Evolutionary conservation across 2,113 vertebrate genomes (phyloP).

Genomic region (Rhinoptilus africanus): DNA sequence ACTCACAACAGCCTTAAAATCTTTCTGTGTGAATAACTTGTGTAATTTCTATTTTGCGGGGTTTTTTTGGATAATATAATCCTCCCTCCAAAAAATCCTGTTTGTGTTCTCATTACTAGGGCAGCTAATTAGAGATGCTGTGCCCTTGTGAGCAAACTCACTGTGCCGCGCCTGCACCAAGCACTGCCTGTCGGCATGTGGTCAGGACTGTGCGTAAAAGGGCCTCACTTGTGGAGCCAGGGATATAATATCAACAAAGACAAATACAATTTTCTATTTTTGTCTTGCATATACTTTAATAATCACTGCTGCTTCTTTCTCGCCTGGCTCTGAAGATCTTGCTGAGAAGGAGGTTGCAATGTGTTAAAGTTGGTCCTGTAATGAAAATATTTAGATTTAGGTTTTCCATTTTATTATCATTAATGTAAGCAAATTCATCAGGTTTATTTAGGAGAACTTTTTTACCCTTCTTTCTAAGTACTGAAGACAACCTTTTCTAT

Average conservation of each 20-base stretch:
- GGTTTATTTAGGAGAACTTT: neutral
- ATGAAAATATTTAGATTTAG: neutral
- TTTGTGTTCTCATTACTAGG: neutral
- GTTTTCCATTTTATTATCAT: neutral
- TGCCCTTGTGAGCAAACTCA: neutral
- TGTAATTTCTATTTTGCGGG: neutral
- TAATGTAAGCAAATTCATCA: neutral
- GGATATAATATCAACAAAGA: neutral
- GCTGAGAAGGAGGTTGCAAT: neutral
- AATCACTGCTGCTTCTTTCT: neutral
- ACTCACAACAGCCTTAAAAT: neutral
- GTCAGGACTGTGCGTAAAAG: neutral
- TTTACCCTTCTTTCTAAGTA: neutral
- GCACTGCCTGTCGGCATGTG: neutral
- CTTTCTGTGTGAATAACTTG: neutral
- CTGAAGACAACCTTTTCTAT: neutral
- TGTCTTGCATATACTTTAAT: neutral
- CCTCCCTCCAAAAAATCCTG: neutral
- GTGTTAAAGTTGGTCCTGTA: neutral
- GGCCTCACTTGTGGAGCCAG: neutral
- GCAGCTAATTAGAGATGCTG: neutral
- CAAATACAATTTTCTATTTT: neutral
- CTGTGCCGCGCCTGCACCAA: neutral
- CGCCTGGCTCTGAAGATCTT: neutral
- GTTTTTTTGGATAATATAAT: neutral